Evolutionary conservation across 1,140 invertebrate species (phyloP).

Genomic region (Hetaerina americana): DNA sequence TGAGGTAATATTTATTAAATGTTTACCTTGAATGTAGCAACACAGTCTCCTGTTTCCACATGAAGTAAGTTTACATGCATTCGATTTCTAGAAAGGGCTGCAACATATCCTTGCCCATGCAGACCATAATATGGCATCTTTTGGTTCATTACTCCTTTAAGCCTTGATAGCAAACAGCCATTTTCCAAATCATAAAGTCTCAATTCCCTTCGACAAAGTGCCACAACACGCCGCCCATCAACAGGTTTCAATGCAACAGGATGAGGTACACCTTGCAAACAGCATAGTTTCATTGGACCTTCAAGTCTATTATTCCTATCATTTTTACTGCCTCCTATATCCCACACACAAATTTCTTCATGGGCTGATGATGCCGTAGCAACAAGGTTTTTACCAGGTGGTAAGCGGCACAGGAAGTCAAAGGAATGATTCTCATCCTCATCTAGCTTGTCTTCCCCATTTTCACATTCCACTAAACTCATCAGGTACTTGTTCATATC

Average conservation of each 20-base stretch:
- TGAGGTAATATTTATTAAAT: neutral
- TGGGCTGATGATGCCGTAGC: conserved; percentile 55
- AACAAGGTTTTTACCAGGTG: conserved; percentile 33
- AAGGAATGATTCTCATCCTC: neutral
- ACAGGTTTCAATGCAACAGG: conserved; percentile 55
- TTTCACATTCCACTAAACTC: neutral
- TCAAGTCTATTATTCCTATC: conserved; percentile 6
- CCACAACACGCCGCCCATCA: conserved; percentile 57
- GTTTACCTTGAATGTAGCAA: conserved; percentile 65
- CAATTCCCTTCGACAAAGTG: conserved; percentile 66
- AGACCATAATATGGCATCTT: conserved; percentile 82
- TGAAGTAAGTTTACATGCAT: conserved; percentile 89
- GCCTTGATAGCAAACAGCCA: conserved; percentile 51
- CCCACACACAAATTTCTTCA: conserved; percentile 69
- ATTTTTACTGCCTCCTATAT: conserved; percentile 42
- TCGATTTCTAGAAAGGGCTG: conserved; percentile 67
- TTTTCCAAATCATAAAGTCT: conserved; percentile 63
- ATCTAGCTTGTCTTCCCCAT: neutral
- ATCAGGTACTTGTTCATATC: neutral
- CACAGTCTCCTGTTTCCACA: conserved; percentile 64
- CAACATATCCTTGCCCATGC: conserved; percentile 62
- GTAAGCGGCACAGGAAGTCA: neutral
- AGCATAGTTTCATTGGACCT: neutral
- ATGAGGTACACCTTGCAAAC: conserved; percentile 36
- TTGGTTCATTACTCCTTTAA: conserved; percentile 69